These are phyloP conservation scores for Microhierax caerulescens DNA, from an alignment of 2,797 vertebrate species.

Conservation along the genomic window DNA sequence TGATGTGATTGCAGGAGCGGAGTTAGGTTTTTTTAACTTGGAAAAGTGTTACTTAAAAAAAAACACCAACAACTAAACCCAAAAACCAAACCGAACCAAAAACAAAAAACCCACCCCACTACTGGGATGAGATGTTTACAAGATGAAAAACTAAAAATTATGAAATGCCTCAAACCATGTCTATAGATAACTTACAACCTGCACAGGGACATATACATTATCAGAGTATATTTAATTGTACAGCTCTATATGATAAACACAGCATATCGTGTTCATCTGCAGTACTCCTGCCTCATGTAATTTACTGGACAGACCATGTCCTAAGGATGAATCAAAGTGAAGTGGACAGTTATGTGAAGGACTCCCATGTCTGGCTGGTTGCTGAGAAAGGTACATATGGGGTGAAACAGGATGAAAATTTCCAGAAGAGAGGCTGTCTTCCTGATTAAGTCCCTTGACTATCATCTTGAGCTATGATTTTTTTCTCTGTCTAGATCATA, in stretches of 20 bases:
- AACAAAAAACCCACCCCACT: not conserved
- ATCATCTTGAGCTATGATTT: not conserved
- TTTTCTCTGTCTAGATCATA: not conserved
- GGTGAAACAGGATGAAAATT: not conserved
- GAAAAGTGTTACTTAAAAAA: not conserved
- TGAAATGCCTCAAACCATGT: not conserved
- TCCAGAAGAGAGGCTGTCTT: not conserved
- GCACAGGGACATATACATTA: not conserved
- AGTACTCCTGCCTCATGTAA: not conserved
- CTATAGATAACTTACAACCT: not conserved
- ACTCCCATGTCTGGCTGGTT: not conserved
- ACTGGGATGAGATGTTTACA: not conserved
- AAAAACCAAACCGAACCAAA: not conserved
- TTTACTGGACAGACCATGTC: not conserved
- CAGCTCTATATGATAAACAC: not conserved
- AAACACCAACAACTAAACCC: accelerated
- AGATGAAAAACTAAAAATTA: not conserved
- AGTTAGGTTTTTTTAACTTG: not conserved
- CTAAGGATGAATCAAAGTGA: not conserved
- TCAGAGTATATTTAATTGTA: not conserved
- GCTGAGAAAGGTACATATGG: not conserved
- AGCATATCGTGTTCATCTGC: not conserved
- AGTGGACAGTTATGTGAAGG: not conserved
- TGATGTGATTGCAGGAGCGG: not conserved
- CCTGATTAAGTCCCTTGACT: not conserved